A percentile compares a stretch with the other conserved stretches of the same genome.
Evolutionary conservation across 2,797 vertebrate genomes (phyloP).

Genomic region (Callimico goeldii): DNA sequence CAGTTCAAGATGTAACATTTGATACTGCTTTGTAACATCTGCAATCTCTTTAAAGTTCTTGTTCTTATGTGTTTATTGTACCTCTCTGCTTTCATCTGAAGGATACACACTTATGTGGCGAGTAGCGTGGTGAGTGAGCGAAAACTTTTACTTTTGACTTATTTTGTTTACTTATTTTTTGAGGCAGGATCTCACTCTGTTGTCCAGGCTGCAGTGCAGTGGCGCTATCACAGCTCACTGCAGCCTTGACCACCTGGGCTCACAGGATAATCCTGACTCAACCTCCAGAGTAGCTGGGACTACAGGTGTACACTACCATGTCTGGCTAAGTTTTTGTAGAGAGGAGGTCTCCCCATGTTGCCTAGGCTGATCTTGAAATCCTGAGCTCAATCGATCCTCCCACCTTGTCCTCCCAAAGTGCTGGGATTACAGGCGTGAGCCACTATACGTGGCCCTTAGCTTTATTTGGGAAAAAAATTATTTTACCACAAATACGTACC

Average conservation of each 20-base stretch:
- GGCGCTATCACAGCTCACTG: not conserved
- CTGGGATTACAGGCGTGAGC: not conserved
- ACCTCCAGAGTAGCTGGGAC: not conserved
- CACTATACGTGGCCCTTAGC: not conserved
- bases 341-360: not conserved
- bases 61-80: accelerated
- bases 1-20: accelerated
- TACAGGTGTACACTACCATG: not conserved
- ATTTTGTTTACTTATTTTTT: not conserved
- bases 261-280: not conserved
- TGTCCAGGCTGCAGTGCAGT: not conserved
- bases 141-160: not conserved
- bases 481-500: not conserved
- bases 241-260: not conserved
- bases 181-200: not conserved
- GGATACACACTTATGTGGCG: no score
- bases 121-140: accelerated
- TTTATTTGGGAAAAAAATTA: not conserved
- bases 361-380: not conserved
- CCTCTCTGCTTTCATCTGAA: not conserved
- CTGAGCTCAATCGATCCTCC: not conserved
- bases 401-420: not conserved
- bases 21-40: not conserved
- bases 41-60: not conserved
- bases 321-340: not conserved